Evolutionary conservation across 2,888 invertebrate genomes (phyloP).

Genomic region (Tubulanus polymorphus): DNA sequence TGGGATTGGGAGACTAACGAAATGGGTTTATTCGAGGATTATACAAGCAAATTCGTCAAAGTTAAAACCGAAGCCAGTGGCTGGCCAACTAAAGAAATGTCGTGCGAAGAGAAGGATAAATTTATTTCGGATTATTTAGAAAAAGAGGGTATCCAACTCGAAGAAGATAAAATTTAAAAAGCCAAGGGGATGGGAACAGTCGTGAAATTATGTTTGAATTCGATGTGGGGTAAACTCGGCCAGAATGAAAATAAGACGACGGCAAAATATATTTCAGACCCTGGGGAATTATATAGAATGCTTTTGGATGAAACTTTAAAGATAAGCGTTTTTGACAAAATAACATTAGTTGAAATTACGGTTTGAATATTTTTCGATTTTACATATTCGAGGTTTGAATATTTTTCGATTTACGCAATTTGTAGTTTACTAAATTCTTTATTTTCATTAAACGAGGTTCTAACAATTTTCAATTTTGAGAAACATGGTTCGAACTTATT

Average conservation of each 20-base stretch:
- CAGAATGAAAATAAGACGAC: not conserved
- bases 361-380: no score
- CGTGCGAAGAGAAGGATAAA: slow-evolving; percentile 20
- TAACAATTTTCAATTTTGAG: no score
- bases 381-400: no score
- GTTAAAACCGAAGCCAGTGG: slow-evolving; percentile 31
- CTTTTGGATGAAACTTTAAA: no score
- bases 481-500: no score
- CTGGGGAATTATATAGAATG: no score
- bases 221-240: slow-evolving; percentile 23
- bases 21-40: slow-evolving; percentile 35
- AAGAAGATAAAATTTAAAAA: slow-evolving; percentile 13
- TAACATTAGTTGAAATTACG: no score
- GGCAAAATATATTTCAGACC: not conserved
- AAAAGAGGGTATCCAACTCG: slow-evolving; percentile 15
- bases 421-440: no score
- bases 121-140: slow-evolving; percentile 24
- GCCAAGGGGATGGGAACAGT: slow-evolving; percentile 17
- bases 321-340: no score
- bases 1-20: slow-evolving; percentile 24
- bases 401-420: no score
- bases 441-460: no score
- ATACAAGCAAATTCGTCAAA: slow-evolving; percentile 34
- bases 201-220: slow-evolving; percentile 19
- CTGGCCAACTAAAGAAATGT: slow-evolving; percentile 24